Evolutionary conservation across 2,888 invertebrate genomes (phyloP).

Genomic region (Corythucha ciliata): DNA sequence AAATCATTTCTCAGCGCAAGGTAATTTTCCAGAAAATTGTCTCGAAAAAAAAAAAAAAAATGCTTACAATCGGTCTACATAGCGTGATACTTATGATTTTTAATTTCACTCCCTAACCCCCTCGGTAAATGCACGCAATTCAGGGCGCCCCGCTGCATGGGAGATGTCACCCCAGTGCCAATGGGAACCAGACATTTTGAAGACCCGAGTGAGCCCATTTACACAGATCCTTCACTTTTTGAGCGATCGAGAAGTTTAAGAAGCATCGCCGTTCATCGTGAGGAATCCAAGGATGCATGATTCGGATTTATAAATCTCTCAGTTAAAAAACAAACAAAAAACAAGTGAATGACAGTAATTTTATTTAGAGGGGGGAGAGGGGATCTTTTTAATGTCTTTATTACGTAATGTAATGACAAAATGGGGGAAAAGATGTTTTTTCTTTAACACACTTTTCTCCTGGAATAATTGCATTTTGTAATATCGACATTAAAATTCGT

Average conservation of each 20-base stretch:
- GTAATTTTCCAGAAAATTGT: conserved; percentile 26
- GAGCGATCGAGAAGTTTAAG: conserved; percentile 70
- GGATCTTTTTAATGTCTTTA: no score
- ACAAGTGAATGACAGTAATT: conserved; percentile 4
- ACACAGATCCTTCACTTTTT: conserved; percentile 83
- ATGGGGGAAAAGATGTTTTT: no score
- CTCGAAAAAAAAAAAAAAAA: conserved; percentile 9
- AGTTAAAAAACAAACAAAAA: not conserved
- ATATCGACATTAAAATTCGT: no score
- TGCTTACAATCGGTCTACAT: conserved; percentile 3
- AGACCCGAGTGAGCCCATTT: conserved; percentile 87
- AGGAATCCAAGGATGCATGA: conserved; percentile 31
- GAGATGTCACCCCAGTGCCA: conserved; percentile 19
- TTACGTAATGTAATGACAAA: no score
- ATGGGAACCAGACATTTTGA: conserved; percentile 45
- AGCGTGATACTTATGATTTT: not conserved
- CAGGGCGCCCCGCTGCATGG: conserved; percentile 28
- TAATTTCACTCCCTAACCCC: not conserved
- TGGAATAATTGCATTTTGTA: no score
- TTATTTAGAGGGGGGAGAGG: conserved; percentile 1
- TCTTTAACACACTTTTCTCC: no score
- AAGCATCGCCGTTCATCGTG: conserved; percentile 35
- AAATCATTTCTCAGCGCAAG: conserved; percentile 39
- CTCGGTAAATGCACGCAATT: conserved; percentile 14
- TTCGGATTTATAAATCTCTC: not conserved